phyloP scores from a whole-genome alignment of 2,888 invertebrate genomes.

The Thelaira solivaga region DNA sequence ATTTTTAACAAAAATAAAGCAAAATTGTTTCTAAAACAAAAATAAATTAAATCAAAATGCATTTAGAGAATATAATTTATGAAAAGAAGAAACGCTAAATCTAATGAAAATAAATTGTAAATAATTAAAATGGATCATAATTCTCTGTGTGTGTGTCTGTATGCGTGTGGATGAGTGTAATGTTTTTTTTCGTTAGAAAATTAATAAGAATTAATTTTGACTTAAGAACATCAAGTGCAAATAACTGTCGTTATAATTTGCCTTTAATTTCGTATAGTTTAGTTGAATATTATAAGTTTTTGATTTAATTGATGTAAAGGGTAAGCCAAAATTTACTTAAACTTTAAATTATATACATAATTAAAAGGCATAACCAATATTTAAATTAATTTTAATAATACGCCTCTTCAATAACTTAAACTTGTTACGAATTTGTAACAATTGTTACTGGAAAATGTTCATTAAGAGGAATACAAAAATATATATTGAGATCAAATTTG shows the following conservation, averaged over 20 bases:
- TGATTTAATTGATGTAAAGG: neutral
- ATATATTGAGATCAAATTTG: too few species aligned
- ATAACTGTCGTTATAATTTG: slow-evolving; percentile 41
- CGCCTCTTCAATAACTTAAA: too few species aligned
- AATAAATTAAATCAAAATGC: slow-evolving; percentile 24
- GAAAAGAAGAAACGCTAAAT: neutral
- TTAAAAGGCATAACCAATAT: too few species aligned
- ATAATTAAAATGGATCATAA: slow-evolving; percentile 56
- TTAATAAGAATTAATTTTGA: slow-evolving; percentile 49
- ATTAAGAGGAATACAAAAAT: too few species aligned
- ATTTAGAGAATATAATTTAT: too few species aligned
- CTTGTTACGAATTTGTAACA: too few species aligned
- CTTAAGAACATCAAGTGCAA: slow-evolving; percentile 40
- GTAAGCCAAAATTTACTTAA: too few species aligned
- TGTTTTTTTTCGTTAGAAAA: slow-evolving; percentile 30
- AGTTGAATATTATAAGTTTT: neutral
- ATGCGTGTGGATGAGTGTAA: neutral
- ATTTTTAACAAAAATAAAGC: slow-evolving; percentile 16
- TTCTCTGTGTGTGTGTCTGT: neutral
- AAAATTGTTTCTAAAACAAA: neutral
- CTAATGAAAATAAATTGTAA: slow-evolving; percentile 8
- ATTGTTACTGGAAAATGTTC: too few species aligned
- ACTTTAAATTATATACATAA: too few species aligned
- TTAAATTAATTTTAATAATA: too few species aligned
- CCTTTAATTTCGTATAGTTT: slow-evolving; percentile 23